Conservation (phyloP, 2,113 vertebrate genomes). For the Podilymbus podiceps region DNA sequence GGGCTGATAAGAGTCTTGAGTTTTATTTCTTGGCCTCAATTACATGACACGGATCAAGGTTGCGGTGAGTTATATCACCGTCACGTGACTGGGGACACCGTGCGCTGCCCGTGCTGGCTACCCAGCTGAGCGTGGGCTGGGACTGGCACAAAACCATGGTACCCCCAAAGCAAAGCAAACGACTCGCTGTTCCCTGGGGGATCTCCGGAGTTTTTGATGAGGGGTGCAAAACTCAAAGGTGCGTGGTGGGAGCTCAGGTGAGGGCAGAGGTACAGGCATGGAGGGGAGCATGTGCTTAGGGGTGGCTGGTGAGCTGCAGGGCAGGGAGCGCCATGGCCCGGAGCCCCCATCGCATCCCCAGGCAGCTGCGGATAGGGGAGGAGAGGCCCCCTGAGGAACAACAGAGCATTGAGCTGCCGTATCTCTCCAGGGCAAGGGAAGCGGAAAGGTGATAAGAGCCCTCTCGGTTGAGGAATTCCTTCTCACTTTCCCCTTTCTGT, state of each 20-base stretch:
- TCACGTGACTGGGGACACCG: neutral
- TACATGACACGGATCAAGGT: neutral
- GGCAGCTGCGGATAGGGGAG: fast-evolving
- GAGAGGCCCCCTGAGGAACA: slow-evolving; percentile 59
- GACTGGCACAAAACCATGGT: fast-evolving
- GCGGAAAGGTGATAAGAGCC: slow-evolving; percentile 69
- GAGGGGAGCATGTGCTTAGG: neutral
- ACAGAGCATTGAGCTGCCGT: slow-evolving; percentile 67
- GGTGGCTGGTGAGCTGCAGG: fast-evolving
- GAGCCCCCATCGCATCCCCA: neutral
- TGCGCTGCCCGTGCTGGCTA: neutral
- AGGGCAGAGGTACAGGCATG: neutral
- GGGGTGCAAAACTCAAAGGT: neutral
- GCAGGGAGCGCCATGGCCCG: fast-evolving
- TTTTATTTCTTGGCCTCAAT: neutral
- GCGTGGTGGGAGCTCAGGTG: fast-evolving
- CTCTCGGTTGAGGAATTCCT: slow-evolving; percentile 63
- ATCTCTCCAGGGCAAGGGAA: slow-evolving; percentile 69
- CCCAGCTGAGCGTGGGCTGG: neutral
- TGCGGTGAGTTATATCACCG: neutral
- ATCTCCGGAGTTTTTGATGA: neutral
- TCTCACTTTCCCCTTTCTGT: slow-evolving; percentile 74
- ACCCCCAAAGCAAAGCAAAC: neutral
- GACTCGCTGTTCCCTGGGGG: neutral
- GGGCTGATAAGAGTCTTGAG: neutral